These are phyloP conservation scores for Todiramphus chloris DNA, from an alignment of 2,113 vertebrate genomes.

Conservation along the genomic window DNA sequence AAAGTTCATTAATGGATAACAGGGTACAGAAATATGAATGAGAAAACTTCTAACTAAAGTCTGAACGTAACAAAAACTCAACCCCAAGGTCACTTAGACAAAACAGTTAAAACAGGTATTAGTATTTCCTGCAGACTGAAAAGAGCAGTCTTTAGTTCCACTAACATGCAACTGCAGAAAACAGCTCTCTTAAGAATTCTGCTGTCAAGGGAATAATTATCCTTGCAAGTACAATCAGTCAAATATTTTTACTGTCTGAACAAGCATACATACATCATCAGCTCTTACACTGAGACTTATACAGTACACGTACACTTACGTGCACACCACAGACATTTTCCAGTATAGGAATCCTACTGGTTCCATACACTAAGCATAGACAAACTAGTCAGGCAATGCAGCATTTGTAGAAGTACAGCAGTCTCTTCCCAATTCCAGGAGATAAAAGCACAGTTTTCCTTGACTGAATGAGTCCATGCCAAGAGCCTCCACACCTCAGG, in stretches of 20 bases:
- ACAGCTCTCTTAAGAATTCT: not conserved
- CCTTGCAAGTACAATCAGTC: not conserved
- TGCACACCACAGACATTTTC: not conserved
- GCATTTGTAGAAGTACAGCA: not conserved
- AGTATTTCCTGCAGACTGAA: not conserved
- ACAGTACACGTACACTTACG: not conserved
- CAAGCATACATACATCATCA: not conserved
- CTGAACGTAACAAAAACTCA: not conserved
- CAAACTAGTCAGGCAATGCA: not conserved
- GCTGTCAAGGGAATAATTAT: constrained; percentile 23
- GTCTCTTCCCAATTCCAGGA: not conserved
- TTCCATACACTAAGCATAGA: not conserved
- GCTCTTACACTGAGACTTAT: not conserved
- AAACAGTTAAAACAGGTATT: not conserved
- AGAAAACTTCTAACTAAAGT: not conserved
- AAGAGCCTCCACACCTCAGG: not conserved
- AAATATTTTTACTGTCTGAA: not conserved
- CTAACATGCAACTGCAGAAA: not conserved
- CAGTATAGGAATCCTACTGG: not conserved
- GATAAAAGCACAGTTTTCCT: not conserved
- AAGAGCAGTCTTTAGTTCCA: not conserved
- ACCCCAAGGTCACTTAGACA: not conserved
- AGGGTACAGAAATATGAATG: not conserved
- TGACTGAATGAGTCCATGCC: accelerated
- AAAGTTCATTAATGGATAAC: not conserved